phyloP scores from a whole-genome alignment of 2,797 vertebrate genomes.

The Clarias platycephalus region DNA sequence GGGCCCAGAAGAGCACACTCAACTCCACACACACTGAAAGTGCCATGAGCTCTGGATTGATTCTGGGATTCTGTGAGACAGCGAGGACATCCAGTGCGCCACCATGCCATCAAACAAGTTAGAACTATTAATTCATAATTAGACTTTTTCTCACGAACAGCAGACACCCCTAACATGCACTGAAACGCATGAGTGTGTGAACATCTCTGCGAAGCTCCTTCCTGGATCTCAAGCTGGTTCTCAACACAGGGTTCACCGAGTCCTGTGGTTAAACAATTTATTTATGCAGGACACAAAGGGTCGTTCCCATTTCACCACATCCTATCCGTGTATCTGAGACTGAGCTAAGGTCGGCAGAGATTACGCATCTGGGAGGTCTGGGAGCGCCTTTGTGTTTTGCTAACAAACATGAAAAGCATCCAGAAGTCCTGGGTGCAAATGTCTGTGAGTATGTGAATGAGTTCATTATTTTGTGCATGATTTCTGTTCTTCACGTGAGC shows the following conservation, averaged over 20 bases:
- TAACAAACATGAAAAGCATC: conserved; percentile 32
- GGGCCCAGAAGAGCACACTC: too few relatives aligned
- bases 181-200: background rate
- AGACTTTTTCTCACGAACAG: background rate
- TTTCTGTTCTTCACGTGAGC: background rate
- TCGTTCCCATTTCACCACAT: conserved; percentile 13
- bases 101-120: background rate
- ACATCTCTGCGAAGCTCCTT: background rate
- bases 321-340: conserved; percentile 32
- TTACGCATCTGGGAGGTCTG: conserved; percentile 32
- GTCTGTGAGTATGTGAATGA: background rate
- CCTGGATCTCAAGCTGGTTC: conserved; percentile 28
- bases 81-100: background rate
- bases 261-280: conserved; percentile 39
- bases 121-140: background rate
- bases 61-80: background rate
- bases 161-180: background rate
- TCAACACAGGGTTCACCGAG: background rate
- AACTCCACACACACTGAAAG: background rate
- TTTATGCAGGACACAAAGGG: conserved; percentile 30
- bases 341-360: conserved; percentile 25
- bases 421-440: background rate
- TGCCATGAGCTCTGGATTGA: background rate
- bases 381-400: conserved; percentile 24
- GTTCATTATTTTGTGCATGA: background rate